phyloP scores from a whole-genome alignment of 2,888 invertebrate genomes.

The Polydrusus tereticollis region DNA sequence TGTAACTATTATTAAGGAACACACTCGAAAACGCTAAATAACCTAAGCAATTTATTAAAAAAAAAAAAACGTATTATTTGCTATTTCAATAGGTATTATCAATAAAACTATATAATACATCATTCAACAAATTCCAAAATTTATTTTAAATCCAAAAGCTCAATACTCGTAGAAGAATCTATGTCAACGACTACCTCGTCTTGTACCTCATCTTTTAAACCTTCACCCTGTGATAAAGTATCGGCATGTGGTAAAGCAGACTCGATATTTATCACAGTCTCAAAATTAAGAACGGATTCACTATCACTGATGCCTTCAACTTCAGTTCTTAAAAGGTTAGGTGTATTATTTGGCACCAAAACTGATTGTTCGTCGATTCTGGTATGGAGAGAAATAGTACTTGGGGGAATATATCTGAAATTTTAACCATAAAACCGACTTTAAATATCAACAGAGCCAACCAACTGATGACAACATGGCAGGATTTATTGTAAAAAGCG shows the following conservation, averaged over 20 bases:
- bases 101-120: background rate
- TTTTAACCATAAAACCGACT: no score
- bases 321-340: slow-evolving; percentile 31
- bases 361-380: slow-evolving; percentile 32
- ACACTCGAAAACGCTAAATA: no score
- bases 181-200: slow-evolving; percentile 28
- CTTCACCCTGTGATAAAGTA: slow-evolving; percentile 27
- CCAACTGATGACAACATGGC: no score
- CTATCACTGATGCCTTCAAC: slow-evolving; percentile 26
- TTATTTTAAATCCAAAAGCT: slow-evolving; percentile 44
- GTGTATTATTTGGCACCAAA: slow-evolving; percentile 43
- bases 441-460: no score
- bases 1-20: no score
- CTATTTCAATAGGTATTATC: no score
- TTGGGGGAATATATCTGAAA: slow-evolving; percentile 46
- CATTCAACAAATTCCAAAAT: background rate
- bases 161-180: slow-evolving; percentile 31
- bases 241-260: background rate
- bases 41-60: no score
- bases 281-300: slow-evolving; percentile 38
- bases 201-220: slow-evolving; percentile 13
- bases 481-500: no score
- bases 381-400: slow-evolving; percentile 34
- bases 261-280: slow-evolving; percentile 35
- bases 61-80: no score